Evolutionary conservation across 2,113 vertebrate species (phyloP), one percentile per base, ranked within the genome.

Genomic region (Thermophis baileyi): DNA sequence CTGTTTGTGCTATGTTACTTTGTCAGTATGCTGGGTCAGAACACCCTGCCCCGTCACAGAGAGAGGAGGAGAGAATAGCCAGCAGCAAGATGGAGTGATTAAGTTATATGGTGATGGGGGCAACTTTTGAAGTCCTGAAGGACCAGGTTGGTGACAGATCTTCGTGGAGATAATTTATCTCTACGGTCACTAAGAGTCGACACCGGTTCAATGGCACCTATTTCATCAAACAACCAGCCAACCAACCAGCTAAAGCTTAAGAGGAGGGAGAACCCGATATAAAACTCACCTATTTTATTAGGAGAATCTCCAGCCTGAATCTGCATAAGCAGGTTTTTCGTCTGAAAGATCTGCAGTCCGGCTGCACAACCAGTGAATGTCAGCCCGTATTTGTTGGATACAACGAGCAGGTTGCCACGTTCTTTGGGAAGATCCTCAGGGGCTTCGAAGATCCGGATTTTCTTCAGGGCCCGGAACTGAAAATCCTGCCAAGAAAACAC

Each of bases 391-490:
- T 98, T 99, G 96, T 99, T 99, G n/a, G 99, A 99, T 88, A 99
- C 89, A 0, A 96, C 96, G 0, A 99, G 98, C 9, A 99, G 98
- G 88, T 93, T 99, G 0, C 98, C 98, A 91, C 99, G 98, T 12
- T 99, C 98, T 94, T 97, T 99, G 18, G 98, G 98, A 89, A 99
- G 88, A 6, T 98, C 98, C 0, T 97, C 97, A 0, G 98, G 97
- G 1, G 98, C 63, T 0, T 98, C 97, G 85, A 99, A 99, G 85
- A 99, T 97, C 16, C 98, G 98, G 3, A 98, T 96, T 94, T 99
- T 99, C 97, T 99, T 99, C 98, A 99, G 98, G 0, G 99, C 99
- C 92, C 98, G 98, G 96, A 99, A 99, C 94, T 99, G 98, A 94
- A 99, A 99, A 95, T 99, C 99, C 99, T 99, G 96, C 35, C 74